Percentiles rank a stretch among this genome's conserved stretches.
Evolutionary conservation across 2,113 vertebrate species (phyloP).

Genomic region (Ascaphus truei): DNA sequence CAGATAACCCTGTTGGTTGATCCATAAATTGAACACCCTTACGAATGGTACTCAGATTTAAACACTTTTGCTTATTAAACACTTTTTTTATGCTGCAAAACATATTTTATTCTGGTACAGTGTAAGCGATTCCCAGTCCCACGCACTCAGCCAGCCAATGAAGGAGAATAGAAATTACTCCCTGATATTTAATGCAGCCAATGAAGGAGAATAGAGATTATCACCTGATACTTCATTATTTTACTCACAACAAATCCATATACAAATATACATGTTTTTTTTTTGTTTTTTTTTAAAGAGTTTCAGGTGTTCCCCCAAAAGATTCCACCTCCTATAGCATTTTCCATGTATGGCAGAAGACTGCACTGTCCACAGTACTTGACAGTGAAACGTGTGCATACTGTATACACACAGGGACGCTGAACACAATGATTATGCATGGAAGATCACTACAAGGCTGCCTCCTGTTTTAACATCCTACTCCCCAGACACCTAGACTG

Average conservation of each 20-base stretch:
- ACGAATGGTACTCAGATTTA: too few species aligned
- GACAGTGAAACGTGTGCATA: slow-evolving; percentile 16
- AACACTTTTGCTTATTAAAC: not conserved
- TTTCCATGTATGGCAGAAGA: slow-evolving; percentile 46
- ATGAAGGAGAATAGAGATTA: slow-evolving; percentile 9
- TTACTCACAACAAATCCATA: not conserved
- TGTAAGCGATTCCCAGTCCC: slow-evolving; percentile 22
- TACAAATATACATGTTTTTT: not conserved
- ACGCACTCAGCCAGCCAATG: slow-evolving; percentile 6
- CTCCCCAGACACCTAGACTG: not conserved
- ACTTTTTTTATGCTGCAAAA: not conserved
- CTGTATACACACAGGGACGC: not conserved
- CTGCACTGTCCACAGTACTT: slow-evolving; percentile 68
- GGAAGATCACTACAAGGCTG: not conserved
- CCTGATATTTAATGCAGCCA: slow-evolving; percentile 2
- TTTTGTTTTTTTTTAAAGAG: not conserved
- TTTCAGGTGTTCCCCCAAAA: slow-evolving; percentile 41
- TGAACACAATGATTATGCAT: not conserved
- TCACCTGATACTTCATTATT: not conserved
- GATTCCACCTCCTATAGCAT: slow-evolving; percentile 8
- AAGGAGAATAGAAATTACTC: not conserved
- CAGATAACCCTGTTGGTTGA: too few species aligned
- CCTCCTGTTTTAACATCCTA: not conserved
- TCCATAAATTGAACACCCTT: too few species aligned
- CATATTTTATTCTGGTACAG: not conserved